Conservation (phyloP, 2,113 vertebrate species). For the Sphyrna mokarran region DNA sequence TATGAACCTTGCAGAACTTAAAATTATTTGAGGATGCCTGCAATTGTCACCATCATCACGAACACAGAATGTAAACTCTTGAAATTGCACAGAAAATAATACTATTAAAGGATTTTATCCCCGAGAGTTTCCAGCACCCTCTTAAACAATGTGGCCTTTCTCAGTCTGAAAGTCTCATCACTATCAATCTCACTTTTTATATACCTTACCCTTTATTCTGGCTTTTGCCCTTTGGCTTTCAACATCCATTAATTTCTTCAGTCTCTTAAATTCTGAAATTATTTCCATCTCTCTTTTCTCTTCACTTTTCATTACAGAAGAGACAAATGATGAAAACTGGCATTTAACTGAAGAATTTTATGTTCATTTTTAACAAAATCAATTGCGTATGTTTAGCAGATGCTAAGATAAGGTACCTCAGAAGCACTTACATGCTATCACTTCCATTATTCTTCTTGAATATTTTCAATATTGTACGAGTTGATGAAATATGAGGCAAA, state of each 20-base stretch:
- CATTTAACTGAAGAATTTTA: not conserved
- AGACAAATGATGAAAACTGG: not conserved
- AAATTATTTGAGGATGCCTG: not conserved
- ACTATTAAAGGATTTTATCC: not conserved
- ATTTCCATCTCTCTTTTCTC: not conserved
- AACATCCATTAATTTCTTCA: not conserved
- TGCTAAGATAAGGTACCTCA: not conserved
- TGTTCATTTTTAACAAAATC: not conserved
- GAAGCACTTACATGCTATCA: too few relatives aligned
- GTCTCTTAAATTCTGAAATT: conserved; percentile 3
- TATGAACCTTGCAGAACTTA: not conserved
- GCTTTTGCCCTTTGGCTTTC: not conserved
- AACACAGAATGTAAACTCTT: not conserved
- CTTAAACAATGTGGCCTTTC: not conserved
- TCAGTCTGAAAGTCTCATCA: not conserved
- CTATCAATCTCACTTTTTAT: not conserved
- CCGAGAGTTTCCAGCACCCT: not conserved
- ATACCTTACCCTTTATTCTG: not conserved
- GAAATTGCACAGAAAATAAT: not conserved
- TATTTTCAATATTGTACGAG: not conserved
- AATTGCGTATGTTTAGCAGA: not conserved
- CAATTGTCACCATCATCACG: not conserved
- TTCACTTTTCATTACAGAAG: not conserved
- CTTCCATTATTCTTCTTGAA: not conserved
- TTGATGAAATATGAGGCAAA: not conserved